These are phyloP conservation scores for Limnephilus rhombicus DNA, from an alignment of 2,888 invertebrate species.

Conservation along the genomic window DNA sequence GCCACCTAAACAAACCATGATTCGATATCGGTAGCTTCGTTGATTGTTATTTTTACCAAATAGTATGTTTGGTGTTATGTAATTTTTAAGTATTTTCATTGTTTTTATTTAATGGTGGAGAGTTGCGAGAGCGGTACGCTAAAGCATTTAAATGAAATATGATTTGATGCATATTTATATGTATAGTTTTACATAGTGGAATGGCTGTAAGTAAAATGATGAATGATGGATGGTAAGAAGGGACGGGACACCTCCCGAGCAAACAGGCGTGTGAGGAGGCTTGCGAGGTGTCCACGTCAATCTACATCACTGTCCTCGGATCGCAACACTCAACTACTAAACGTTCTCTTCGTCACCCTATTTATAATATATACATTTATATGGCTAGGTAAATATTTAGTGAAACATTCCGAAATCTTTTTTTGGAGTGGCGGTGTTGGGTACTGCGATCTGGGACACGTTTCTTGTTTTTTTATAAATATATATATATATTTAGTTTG, in stretches of 20 bases:
- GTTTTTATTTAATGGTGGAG: constrained; percentile 60
- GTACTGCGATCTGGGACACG: constrained; percentile 56
- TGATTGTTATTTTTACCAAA: constrained; percentile 64
- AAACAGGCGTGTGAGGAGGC: neutral
- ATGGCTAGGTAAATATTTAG: constrained; percentile 62
- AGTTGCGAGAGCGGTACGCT: constrained; percentile 60
- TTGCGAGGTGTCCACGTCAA: constrained; percentile 8
- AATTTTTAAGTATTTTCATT: constrained; percentile 63
- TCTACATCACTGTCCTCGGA: constrained; percentile 1
- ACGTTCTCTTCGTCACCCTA: constrained; percentile 53
- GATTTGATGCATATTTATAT: constrained; percentile 61
- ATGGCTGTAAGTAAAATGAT: constrained; percentile 41
- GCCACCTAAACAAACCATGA: constrained; percentile 40
- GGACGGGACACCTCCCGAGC: neutral
- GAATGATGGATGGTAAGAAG: neutral
- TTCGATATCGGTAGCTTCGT: constrained; percentile 60
- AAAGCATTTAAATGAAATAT: constrained; percentile 64
- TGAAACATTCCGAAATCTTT: constrained; percentile 65
- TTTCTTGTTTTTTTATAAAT: constrained; percentile 55
- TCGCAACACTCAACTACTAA: constrained; percentile 33
- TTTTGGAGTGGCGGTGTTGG: constrained; percentile 58
- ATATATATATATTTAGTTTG: constrained; percentile 61
- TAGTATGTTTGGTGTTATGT: constrained; percentile 64
- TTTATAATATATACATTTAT: constrained; percentile 59
- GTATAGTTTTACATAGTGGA: constrained; percentile 62